Conservation (phyloP, 2,888 invertebrate genomes). For the Spialia ferax region DNA sequence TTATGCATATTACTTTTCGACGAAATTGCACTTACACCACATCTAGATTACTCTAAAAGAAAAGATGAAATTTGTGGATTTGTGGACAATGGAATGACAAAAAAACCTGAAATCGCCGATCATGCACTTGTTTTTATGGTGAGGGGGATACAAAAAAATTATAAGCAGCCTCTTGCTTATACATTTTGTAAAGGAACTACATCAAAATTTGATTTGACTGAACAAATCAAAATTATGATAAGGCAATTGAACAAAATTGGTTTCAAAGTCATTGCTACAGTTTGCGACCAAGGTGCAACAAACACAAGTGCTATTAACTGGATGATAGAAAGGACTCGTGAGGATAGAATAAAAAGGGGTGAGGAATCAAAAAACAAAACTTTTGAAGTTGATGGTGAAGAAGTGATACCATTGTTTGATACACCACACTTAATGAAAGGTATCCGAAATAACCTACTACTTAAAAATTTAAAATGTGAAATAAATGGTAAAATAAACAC, state of each 20-base stretch:
- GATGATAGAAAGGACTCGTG: not conserved
- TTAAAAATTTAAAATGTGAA: conserved; percentile 32
- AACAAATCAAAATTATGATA: not conserved
- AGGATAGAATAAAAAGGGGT: not conserved
- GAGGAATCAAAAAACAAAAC: not conserved
- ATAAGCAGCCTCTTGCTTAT: too few relatives aligned
- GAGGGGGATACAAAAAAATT: not conserved
- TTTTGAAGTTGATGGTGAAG: conserved; percentile 22
- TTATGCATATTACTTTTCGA: not conserved
- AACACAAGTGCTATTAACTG: not conserved
- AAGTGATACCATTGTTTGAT: conserved; percentile 44
- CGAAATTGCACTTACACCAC: not conserved
- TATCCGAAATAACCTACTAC: conserved; percentile 42
- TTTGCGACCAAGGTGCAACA: not conserved
- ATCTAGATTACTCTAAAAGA: not conserved
- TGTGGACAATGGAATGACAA: not conserved
- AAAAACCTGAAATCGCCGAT: not conserved
- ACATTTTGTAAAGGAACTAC: too few relatives aligned
- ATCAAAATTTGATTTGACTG: too few relatives aligned
- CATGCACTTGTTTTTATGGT: not conserved
- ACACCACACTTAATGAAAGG: conserved; percentile 44
- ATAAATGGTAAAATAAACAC: conserved; percentile 19
- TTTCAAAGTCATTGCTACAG: not conserved
- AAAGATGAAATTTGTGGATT: not conserved
- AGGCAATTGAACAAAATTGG: not conserved